These are phyloP conservation scores for Stegostoma tigrinum DNA, from an alignment of 2,113 vertebrate species.

Conservation along the genomic window DNA sequence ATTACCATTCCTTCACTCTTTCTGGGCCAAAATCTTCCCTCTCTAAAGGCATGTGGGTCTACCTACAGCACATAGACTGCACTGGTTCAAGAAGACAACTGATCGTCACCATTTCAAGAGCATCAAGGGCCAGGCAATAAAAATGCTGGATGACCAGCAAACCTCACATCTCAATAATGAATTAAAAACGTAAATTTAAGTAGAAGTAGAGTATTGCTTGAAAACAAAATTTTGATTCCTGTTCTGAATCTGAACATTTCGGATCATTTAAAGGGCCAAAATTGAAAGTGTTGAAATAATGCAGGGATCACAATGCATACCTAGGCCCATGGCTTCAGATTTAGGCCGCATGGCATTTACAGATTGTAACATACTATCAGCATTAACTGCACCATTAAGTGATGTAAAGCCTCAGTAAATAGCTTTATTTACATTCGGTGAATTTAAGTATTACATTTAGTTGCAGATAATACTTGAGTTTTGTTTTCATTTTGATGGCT, in stretches of 20 bases:
- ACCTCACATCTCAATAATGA: too few species aligned
- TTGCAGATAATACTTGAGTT: background rate
- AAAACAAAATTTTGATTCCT: background rate
- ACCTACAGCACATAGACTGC: too few species aligned
- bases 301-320: background rate
- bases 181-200: background rate
- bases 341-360: background rate
- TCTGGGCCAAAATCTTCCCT: too few species aligned
- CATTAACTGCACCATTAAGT: background rate
- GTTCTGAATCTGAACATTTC: background rate
- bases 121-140: too few species aligned
- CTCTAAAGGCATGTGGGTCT: too few species aligned
- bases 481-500: background rate
- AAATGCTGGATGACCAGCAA: too few species aligned
- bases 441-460: background rate
- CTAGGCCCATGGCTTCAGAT: background rate
- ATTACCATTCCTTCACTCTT: too few species aligned
- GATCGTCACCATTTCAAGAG: too few species aligned
- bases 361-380: background rate
- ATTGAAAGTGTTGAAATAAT: background rate
- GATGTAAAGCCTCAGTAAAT: background rate
- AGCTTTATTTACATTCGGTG: background rate
- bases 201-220: background rate
- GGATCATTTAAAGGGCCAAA: background rate
- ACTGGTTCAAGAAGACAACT: too few species aligned